These are phyloP conservation scores for Chinchilla lanigera DNA, from an alignment of 2,113 vertebrate genomes.

Conservation along the genomic window DNA sequence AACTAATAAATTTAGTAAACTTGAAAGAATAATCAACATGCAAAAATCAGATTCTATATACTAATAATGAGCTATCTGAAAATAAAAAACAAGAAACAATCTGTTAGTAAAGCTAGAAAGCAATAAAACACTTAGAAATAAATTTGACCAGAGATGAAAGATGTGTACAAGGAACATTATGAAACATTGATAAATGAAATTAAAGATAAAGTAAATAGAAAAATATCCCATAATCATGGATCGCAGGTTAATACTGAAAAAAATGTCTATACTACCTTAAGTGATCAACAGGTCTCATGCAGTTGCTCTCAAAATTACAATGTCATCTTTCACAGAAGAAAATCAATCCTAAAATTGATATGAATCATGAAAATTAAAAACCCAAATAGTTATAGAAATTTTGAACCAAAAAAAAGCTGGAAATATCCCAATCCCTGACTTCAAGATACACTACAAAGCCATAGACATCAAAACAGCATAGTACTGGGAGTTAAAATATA, in stretches of 20 bases:
- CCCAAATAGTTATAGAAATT: neutral
- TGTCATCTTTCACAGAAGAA: neutral
- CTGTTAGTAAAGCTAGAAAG: neutral
- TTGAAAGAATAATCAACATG: neutral
- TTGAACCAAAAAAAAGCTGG: neutral
- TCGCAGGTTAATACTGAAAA: neutral
- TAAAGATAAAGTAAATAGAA: neutral
- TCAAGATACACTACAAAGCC: neutral
- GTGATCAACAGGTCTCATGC: neutral
- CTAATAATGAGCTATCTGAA: neutral
- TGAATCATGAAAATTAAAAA: neutral
- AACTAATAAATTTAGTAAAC: neutral
- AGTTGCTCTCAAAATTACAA: neutral
- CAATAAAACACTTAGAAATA: neutral
- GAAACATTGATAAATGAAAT: neutral
- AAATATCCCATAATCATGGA: neutral
- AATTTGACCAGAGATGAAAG: neutral
- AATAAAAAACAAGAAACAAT: neutral
- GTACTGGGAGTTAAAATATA: neutral
- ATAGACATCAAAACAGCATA: neutral
- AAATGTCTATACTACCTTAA: neutral
- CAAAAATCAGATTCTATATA: neutral
- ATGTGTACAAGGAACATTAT: neutral
- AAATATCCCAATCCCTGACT: neutral
- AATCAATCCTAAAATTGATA: neutral